phyloP scores from a whole-genome alignment of 2,888 invertebrate species.

The Cataglyphis rosenhaueri region DNA sequence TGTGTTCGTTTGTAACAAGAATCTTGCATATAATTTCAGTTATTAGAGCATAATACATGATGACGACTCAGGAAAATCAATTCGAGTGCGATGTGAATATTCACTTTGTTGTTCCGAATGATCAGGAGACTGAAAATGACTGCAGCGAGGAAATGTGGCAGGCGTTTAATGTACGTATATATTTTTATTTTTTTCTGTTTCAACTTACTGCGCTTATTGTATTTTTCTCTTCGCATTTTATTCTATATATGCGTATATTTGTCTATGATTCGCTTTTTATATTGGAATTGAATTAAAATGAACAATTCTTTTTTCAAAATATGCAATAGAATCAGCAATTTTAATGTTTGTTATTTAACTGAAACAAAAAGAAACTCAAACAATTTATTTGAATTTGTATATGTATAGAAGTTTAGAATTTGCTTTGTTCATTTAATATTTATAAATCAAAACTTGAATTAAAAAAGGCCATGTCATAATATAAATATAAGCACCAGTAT shows the following conservation, averaged over 20 bases:
- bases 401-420: background rate
- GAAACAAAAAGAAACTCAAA: background rate
- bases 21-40: background rate
- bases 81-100: slow-evolving; percentile 75
- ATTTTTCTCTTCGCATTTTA: too few species aligned
- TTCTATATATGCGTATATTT: too few species aligned
- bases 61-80: slow-evolving; percentile 67
- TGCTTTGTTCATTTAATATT: background rate
- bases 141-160: slow-evolving; percentile 88
- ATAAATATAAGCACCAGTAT: too few species aligned
- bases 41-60: background rate
- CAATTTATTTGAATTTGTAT: background rate
- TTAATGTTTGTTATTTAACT: background rate
- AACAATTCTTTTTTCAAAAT: background rate
- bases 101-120: slow-evolving; percentile 87
- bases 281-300: background rate
- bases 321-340: background rate
- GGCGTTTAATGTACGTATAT: slow-evolving; percentile 87
- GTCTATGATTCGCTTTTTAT: too few species aligned
- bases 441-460: background rate
- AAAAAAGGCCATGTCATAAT: too few species aligned
- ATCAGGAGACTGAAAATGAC: slow-evolving; percentile 86
- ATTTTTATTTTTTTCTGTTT: background rate
- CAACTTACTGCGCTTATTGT: too few species aligned
- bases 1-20: background rate